Conservation (phyloP, 2,113 vertebrate genomes). For the Trichomycterus rosablanca region DNA sequence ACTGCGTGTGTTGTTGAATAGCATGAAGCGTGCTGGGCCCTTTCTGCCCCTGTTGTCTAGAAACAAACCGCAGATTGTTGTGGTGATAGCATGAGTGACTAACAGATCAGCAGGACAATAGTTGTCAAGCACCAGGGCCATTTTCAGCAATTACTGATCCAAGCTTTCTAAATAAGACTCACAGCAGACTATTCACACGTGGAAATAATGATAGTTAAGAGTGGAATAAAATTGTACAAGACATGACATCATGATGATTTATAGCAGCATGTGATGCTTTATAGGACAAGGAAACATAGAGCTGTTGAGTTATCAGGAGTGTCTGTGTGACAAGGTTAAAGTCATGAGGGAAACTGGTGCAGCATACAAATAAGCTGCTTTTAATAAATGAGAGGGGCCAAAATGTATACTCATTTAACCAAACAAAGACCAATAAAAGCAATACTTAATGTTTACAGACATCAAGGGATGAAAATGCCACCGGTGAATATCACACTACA, state of each 20-base stretch:
- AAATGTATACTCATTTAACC: too few relatives aligned
- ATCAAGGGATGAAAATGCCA: too few relatives aligned
- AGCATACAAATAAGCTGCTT: too few relatives aligned
- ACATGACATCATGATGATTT: slow-evolving; percentile 2
- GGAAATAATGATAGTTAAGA: background rate
- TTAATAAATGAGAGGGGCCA: too few relatives aligned
- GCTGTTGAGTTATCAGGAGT: too few relatives aligned
- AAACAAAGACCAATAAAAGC: too few relatives aligned
- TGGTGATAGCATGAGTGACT: slow-evolving; percentile 45
- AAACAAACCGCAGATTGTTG: slow-evolving; percentile 63
- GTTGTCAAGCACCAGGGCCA: slow-evolving; percentile 29
- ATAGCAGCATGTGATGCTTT: slow-evolving; percentile 16
- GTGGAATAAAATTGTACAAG: background rate
- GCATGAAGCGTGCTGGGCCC: slow-evolving; percentile 52
- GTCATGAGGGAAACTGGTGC: too few relatives aligned
- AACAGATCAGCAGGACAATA: slow-evolving; percentile 48
- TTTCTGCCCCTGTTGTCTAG: slow-evolving; percentile 59
- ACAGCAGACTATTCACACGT: too few relatives aligned
- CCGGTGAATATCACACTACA: too few relatives aligned
- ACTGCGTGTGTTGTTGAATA: slow-evolving; percentile 53
- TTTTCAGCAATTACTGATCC: slow-evolving; percentile 16
- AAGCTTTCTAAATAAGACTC: slow-evolving; percentile 4
- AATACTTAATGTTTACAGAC: too few relatives aligned
- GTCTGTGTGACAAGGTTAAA: too few relatives aligned
- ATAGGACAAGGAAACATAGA: background rate